Conservation (phyloP, 2,797 vertebrate species). For the Anguilla pacifica region DNA sequence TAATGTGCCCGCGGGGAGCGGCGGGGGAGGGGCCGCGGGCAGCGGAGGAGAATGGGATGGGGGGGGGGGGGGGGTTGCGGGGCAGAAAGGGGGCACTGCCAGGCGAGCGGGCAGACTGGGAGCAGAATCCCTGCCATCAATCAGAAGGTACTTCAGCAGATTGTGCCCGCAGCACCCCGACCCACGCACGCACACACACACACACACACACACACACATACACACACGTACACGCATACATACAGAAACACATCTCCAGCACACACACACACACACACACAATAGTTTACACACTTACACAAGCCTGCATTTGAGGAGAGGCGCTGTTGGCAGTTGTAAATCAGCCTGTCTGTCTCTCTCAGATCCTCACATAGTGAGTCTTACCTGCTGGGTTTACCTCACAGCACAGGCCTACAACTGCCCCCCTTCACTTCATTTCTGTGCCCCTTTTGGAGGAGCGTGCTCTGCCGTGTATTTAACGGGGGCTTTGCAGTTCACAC, state of each 20-base stretch:
- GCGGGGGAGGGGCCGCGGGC: constrained; percentile 47
- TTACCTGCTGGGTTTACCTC: neutral
- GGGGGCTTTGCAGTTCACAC: neutral
- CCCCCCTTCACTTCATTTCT: neutral
- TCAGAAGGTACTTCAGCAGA: constrained; percentile 80
- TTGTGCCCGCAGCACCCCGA: constrained; percentile 60
- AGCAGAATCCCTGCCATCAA: constrained; percentile 78
- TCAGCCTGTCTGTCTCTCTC: constrained; percentile 37
- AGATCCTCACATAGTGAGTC: neutral
- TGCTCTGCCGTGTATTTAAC: neutral
- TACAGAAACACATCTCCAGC: too few relatives aligned
- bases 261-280: constrained; percentile 38
- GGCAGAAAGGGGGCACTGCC: constrained; percentile 6
- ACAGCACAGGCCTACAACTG: neutral
- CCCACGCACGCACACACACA: neutral
- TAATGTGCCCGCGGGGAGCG: constrained; percentile 79
- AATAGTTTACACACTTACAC: constrained; percentile 16
- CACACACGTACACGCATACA: too few relatives aligned
- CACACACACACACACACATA: neutral
- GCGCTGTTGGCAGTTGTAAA: constrained; percentile 28
- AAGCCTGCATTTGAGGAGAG: neutral
- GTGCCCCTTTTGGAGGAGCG: neutral
- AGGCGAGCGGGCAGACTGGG: constrained; percentile 42
- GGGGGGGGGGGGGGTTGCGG: constrained; percentile 45
- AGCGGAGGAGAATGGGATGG: constrained; percentile 54